A percentile compares a stretch with the other conserved stretches of the same genome.
These are phyloP conservation scores for Aselliscus stoliczkanus DNA, from an alignment of 2,797 vertebrate genomes.

Conservation along the genomic window DNA sequence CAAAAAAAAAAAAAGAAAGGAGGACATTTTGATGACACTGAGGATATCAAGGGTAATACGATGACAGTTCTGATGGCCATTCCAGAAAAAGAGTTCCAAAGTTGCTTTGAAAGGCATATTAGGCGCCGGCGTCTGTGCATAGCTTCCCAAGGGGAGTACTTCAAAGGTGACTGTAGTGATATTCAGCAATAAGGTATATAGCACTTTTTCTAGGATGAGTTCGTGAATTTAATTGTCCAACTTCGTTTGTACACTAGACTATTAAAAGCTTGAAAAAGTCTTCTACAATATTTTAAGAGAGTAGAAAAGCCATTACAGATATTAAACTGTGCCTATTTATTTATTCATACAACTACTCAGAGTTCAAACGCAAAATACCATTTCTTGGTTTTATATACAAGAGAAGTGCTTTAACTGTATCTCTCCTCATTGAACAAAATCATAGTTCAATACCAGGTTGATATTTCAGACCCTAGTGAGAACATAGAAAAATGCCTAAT, in stretches of 20 bases:
- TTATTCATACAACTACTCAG: not conserved
- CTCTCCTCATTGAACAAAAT: not conserved
- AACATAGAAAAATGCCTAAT: not conserved
- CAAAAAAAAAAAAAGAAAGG: no score
- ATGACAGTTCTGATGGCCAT: no score
- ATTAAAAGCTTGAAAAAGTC: not conserved
- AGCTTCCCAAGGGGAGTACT: no score
- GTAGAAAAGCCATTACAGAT: not conserved
- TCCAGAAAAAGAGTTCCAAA: no score
- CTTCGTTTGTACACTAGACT: not conserved
- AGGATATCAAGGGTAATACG: no score
- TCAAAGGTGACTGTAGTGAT: no score
- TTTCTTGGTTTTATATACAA: not conserved
- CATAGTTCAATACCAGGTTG: not conserved
- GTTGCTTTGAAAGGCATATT: no score
- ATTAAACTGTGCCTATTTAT: not conserved
- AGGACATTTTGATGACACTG: no score
- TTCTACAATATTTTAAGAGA: not conserved
- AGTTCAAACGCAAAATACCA: not conserved
- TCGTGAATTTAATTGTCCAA: no score
- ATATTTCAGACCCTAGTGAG: not conserved
- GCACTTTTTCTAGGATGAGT: no score
- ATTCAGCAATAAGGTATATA: no score
- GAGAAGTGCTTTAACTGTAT: not conserved
- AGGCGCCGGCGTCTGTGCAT: no score